Percentiles rank a stretch among this genome's conserved stretches.
Evolutionary conservation across 1,140 invertebrate species (phyloP).

Genomic region (Oedothorax gibbosus): DNA sequence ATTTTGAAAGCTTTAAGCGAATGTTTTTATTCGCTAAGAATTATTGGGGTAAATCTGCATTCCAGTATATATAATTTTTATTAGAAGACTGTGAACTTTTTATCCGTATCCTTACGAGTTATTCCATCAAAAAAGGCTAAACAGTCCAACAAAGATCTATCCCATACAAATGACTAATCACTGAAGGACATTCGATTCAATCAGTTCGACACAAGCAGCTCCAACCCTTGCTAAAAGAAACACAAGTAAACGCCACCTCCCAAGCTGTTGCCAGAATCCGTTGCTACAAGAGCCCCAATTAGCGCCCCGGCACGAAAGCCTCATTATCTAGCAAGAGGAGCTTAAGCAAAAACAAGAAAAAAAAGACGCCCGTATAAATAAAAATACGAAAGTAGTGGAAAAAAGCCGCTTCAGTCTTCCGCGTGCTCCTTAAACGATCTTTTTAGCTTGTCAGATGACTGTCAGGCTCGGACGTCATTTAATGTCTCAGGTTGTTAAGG

Average conservation of each 20-base stretch:
- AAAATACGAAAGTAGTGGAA: slow-evolving; percentile 19
- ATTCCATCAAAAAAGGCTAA: no score
- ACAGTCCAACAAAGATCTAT: no score
- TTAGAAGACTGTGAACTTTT: no score
- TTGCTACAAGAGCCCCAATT: slow-evolving; percentile 41
- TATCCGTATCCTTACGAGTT: no score
- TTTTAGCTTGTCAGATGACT: slow-evolving; percentile 61
- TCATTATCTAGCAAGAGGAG: slow-evolving; percentile 53
- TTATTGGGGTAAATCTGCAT: no score
- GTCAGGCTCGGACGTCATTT: slow-evolving; percentile 51
- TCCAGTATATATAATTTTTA: no score
- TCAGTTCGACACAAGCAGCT: neutral
- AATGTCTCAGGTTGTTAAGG: slow-evolving; percentile 53
- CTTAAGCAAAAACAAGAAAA: slow-evolving; percentile 26
- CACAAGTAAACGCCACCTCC: neutral
- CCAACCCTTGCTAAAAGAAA: neutral
- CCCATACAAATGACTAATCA: no score
- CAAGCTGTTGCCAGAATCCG: slow-evolving; percentile 51
- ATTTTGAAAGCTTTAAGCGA: no score
- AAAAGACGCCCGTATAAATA: slow-evolving; percentile 17
- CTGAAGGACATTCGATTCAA: no score
- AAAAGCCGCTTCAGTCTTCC: neutral
- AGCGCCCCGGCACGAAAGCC: slow-evolving; percentile 37
- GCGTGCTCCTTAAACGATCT: slow-evolving; percentile 47
- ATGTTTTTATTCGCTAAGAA: no score